These are phyloP conservation scores for Lycopodina hypogea DNA, from an alignment of 37 sponge, comb jelly and placozoan genomes.

Conservation along the genomic window DNA sequence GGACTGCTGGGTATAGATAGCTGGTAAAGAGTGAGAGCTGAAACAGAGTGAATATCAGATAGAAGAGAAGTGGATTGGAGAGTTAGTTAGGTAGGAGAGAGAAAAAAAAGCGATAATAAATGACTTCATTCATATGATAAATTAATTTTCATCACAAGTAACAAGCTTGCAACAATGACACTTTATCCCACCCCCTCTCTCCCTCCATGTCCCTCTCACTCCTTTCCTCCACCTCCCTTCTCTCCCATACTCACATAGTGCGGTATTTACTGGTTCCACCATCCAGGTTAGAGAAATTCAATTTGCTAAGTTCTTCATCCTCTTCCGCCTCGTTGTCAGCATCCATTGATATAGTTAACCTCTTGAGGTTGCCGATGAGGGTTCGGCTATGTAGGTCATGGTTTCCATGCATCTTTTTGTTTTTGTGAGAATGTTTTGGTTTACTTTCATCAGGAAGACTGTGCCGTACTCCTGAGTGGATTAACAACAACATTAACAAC, in stretches of 20 bases:
- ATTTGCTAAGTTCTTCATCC: neutral
- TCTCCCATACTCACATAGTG: neutral
- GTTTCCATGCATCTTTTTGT: slow-evolving; percentile 26
- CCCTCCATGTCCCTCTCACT: too few species aligned
- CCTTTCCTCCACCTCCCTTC: neutral
- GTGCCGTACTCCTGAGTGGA: slow-evolving; percentile 14
- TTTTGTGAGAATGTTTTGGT: neutral
- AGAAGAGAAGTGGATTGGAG: too few species aligned
- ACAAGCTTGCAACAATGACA: too few species aligned
- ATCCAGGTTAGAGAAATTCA: slow-evolving; percentile 2
- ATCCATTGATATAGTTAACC: slow-evolving; percentile 22
- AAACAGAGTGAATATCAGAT: too few species aligned
- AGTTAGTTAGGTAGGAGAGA: too few species aligned
- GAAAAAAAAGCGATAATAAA: too few species aligned
- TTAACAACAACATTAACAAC: too few species aligned
- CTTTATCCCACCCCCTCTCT: too few species aligned
- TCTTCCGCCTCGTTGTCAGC: neutral
- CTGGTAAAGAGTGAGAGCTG: too few species aligned
- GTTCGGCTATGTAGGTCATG: slow-evolving; percentile 37
- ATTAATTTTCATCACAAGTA: too few species aligned
- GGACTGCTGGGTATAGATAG: too few species aligned
- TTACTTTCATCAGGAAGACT: slow-evolving; percentile 17
- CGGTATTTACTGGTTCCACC: neutral
- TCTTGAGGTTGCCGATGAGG: slow-evolving; percentile 51
- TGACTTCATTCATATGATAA: too few species aligned